Percentiles rank a stretch among this genome's conserved stretches.
These are phyloP conservation scores for Drosophila longiperda DNA, from an alignment of 2,888 invertebrate species.

Conservation along the genomic window DNA sequence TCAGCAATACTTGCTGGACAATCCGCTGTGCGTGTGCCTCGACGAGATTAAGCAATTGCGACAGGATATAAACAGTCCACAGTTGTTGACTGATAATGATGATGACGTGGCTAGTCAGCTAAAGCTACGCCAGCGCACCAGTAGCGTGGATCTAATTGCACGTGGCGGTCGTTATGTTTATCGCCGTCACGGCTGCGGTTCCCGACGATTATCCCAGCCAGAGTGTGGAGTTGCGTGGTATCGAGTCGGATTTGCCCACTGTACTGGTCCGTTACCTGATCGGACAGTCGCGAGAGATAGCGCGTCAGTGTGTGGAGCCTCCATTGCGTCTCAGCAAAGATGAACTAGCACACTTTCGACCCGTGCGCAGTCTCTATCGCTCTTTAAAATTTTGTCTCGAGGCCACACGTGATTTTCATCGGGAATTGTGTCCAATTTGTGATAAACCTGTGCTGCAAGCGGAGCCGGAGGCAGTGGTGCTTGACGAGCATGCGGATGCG, in stretches of 20 bases:
- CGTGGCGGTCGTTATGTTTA: slow-evolving; percentile 87
- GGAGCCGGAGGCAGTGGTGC: slow-evolving; percentile 86
- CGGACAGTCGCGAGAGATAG: slow-evolving; percentile 89
- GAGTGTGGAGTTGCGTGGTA: slow-evolving; percentile 85
- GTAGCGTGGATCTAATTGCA: slow-evolving; percentile 87
- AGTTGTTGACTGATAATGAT: slow-evolving; percentile 4
- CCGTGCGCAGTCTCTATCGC: slow-evolving; percentile 87
- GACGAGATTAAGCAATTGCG: slow-evolving; percentile 89
- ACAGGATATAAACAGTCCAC: slow-evolving; percentile 83
- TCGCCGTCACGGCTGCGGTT: slow-evolving; percentile 86
- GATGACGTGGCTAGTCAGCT: slow-evolving; percentile 86
- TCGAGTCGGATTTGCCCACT: slow-evolving; percentile 88
- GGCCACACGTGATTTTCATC: slow-evolving; percentile 87
- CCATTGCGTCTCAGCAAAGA: slow-evolving; percentile 86
- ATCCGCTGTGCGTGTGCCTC: slow-evolving; percentile 90
- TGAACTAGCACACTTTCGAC: slow-evolving; percentile 87
- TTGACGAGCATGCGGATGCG: slow-evolving; percentile 87
- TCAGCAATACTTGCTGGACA: slow-evolving; percentile 87
- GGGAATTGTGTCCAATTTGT: slow-evolving; percentile 89
- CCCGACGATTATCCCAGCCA: slow-evolving; percentile 88
- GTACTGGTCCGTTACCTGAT: slow-evolving; percentile 87
- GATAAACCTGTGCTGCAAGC: slow-evolving; percentile 87
- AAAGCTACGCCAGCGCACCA: slow-evolving; percentile 89
- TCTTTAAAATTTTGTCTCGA: slow-evolving; percentile 88
- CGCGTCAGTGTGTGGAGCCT: slow-evolving; percentile 89